phyloP scores from a whole-genome alignment of 2,797 vertebrate genomes.

The Somateria mollissima region DNA sequence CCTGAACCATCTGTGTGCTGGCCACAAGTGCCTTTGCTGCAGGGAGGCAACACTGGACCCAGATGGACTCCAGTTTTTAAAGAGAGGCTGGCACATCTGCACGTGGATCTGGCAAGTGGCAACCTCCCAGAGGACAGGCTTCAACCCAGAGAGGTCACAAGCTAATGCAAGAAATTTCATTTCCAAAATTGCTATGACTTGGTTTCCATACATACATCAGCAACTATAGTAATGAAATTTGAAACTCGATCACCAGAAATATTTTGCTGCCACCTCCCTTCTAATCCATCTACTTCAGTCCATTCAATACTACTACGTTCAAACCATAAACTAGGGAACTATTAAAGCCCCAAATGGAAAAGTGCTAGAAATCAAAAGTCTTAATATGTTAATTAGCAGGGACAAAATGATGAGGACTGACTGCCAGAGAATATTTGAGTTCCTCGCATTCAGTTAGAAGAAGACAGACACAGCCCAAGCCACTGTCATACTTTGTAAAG shows the following conservation, averaged over 20 bases:
- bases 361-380: neutral
- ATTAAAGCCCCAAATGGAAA: neutral
- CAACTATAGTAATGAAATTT: neutral
- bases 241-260: neutral
- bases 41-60: neutral
- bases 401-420: neutral
- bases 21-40: neutral
- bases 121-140: neutral
- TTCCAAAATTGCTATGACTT: neutral
- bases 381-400: neutral
- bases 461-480: neutral
- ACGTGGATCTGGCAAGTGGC: fast-evolving
- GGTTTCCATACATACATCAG: neutral
- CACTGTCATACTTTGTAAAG: neutral
- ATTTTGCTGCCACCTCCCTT: neutral
- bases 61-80: neutral
- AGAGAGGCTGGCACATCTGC: neutral
- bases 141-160: neutral
- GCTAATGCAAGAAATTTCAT: neutral
- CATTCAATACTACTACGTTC: neutral
- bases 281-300: neutral
- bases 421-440: neutral
- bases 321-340: neutral
- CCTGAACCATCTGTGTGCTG: fast-evolving
- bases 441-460: neutral